phyloP scores from a whole-genome alignment of 2,113 vertebrate genomes.

The Octodon degus region DNA sequence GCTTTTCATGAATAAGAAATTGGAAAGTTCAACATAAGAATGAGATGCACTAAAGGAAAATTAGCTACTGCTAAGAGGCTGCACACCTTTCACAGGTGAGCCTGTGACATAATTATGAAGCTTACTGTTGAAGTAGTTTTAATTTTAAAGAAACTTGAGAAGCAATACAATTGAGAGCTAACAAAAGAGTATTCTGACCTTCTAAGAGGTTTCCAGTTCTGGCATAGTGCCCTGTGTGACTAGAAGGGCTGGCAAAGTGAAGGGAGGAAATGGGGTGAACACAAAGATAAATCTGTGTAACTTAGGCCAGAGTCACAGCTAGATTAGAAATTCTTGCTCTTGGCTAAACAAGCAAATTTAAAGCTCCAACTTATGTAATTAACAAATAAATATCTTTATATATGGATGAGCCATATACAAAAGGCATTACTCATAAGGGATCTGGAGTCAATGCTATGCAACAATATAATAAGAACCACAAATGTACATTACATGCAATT shows the following conservation, averaged over 20 bases:
- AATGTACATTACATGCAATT: not conserved
- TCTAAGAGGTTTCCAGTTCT: not conserved
- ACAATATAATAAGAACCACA: not conserved
- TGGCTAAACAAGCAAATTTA: not conserved
- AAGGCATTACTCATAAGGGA: not conserved
- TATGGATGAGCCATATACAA: constrained; percentile 19
- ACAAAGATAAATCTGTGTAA: not conserved
- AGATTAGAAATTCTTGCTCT: not conserved
- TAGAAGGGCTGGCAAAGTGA: not conserved
- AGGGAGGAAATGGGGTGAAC: not conserved
- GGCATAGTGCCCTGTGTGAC: not conserved
- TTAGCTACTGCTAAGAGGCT: constrained; percentile 53
- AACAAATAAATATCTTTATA: not conserved
- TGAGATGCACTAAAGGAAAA: constrained; percentile 67
- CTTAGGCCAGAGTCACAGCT: not conserved
- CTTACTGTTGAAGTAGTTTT: constrained; percentile 60
- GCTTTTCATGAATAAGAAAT: constrained; percentile 69
- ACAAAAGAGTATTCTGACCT: not conserved
- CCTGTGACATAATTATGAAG: constrained; percentile 60
- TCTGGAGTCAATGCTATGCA: not conserved
- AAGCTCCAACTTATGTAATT: not conserved
- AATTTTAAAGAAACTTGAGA: constrained; percentile 60
- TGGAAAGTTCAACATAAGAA: constrained; percentile 65
- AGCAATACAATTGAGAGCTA: constrained; percentile 49
- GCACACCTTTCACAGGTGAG: constrained; percentile 51